Percentiles rank a stretch among this genome's conserved stretches.
phyloP scores from a whole-genome alignment of 2,797 vertebrate genomes.

The Melanotaenia pygmaea region DNA sequence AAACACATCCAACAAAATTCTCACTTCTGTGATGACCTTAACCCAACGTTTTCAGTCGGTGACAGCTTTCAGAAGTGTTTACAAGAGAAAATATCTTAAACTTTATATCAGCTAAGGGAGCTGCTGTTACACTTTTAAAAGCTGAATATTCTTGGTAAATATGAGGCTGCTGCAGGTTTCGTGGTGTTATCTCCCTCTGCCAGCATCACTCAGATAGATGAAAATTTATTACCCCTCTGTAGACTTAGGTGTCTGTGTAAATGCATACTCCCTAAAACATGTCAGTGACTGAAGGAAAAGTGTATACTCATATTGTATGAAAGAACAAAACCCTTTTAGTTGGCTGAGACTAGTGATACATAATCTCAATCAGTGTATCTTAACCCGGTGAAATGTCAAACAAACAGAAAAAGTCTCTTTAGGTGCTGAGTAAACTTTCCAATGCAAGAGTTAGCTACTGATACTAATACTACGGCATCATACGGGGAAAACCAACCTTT shows the following conservation, averaged over 20 bases:
- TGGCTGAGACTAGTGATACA: not conserved
- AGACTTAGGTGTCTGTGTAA: slow-evolving; percentile 20
- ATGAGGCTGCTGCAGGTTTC: slow-evolving; percentile 30
- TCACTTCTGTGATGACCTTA: not conserved
- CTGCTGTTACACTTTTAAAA: slow-evolving; percentile 39
- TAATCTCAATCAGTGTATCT: not conserved
- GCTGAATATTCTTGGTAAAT: slow-evolving; percentile 45
- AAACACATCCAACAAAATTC: slow-evolving; percentile 1
- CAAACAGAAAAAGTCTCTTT: not conserved
- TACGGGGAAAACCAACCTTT: slow-evolving; percentile 31
- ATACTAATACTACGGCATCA: slow-evolving; percentile 17
- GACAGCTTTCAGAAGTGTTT: slow-evolving; percentile 28
- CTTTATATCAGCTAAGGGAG: slow-evolving; percentile 31
- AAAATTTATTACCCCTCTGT: slow-evolving; percentile 28
- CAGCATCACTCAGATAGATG: slow-evolving; percentile 50
- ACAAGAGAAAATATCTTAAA: slow-evolving; percentile 15
- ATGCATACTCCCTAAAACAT: slow-evolving; percentile 24
- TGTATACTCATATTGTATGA: slow-evolving; percentile 27
- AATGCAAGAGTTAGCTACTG: slow-evolving; percentile 5
- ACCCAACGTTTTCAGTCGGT: not conserved
- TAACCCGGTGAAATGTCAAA: not conserved
- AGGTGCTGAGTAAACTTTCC: not conserved
- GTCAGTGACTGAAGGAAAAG: slow-evolving; percentile 15
- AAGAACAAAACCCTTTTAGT: slow-evolving; percentile 19
- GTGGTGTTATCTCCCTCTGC: slow-evolving; percentile 50